Evolutionary conservation across 2,113 vertebrate genomes (phyloP).

Genomic region (Gopherus evgoodei): DNA sequence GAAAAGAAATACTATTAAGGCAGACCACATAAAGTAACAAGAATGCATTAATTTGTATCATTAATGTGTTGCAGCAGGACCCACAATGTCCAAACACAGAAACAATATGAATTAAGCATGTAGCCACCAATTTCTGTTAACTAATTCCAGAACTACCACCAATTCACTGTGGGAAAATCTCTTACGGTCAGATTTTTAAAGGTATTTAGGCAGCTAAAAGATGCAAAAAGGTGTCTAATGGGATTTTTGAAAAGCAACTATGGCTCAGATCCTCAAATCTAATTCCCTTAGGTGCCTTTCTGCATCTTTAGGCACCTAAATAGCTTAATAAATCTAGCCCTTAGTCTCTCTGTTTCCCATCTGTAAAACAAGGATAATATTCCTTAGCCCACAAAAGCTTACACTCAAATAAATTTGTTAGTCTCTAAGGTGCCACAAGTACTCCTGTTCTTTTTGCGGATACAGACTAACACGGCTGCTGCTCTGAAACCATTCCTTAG

Average conservation of each 20-base stretch:
- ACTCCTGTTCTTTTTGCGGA: too few relatives aligned
- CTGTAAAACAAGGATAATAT: not conserved
- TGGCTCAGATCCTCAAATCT: not conserved
- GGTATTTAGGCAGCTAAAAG: not conserved
- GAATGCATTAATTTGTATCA: not conserved
- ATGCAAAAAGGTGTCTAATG: not conserved
- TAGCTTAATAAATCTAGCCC: not conserved
- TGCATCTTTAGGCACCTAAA: accelerated
- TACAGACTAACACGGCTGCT: too few relatives aligned
- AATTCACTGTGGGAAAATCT: not conserved
- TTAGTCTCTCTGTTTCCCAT: not conserved
- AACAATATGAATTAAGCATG: not conserved
- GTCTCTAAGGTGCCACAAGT: too few relatives aligned
- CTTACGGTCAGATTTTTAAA: not conserved
- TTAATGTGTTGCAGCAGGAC: not conserved
- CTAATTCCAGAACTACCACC: not conserved
- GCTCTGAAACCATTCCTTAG: not conserved
- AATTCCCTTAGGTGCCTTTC: not conserved
- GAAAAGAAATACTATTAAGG: not conserved
- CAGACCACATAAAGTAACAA: not conserved
- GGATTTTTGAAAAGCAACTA: not conserved
- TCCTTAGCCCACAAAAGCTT: not conserved
- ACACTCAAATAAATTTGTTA: too few relatives aligned
- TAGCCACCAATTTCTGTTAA: not conserved
- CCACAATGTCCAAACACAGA: not conserved